Evolutionary conservation across 2,797 vertebrate genomes (phyloP), one percentile per base, ranked within the genome.

Genomic region (Ibycter americanus): DNA sequence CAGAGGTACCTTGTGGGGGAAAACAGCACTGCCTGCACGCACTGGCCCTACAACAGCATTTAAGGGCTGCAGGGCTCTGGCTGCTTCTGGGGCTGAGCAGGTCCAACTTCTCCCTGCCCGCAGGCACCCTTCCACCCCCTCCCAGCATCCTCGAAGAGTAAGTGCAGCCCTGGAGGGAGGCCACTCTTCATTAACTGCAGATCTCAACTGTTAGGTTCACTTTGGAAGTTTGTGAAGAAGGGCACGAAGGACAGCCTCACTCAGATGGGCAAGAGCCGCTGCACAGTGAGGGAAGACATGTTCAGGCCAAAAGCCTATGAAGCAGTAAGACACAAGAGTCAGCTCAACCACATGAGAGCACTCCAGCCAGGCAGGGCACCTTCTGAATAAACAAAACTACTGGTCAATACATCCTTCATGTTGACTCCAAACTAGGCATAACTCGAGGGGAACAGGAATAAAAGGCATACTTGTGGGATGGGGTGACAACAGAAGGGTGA

Each of bases 1-100:
- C 59, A 36, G 31, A 21, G 23, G 83, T 12, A 15, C 8, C 1
- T 11, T 1, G 1, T 4, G 14, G n/a, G 11, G 51, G 13, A 36
- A 76, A 46, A 8, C 19, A 63, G 67, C 0, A 0, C 5, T 15
- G 51, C 13, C 51, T 4, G 1, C 29, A 11, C 27, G 40, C 0
- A 0, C 51, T 21, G 31, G 4, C 23, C n/a, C n/a, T 72, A 42
- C 11, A 14, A 55, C 63, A 66, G 23, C 15, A 27, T 27, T 7
- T 56, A 49, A 76, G 38, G 49, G 19, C 56, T 59, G 34, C 52
- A 51, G 20, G 32, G 17, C 36, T 66, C 56, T 13, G 9, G 31
- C 17, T 62, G 59, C 47, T 84, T n/a, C 59, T 27, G 55, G 10
- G 31, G 15, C 36, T 77, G 51, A 70, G 52, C 14, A 23, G 9